phyloP scores from a whole-genome alignment of 2,888 invertebrate species.

The Willowsia nigromaculata region DNA sequence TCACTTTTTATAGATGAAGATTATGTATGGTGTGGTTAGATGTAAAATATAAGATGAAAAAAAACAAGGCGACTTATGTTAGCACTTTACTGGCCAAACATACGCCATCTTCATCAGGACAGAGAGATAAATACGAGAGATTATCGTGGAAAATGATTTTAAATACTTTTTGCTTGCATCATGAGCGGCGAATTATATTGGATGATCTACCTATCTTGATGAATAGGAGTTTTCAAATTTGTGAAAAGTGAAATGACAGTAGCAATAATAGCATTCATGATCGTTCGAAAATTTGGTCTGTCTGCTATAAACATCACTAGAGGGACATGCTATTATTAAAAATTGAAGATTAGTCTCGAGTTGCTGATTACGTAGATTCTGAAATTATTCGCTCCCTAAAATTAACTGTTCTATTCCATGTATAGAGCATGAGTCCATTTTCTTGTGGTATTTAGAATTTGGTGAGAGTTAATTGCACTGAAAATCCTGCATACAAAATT shows the following conservation, averaged over 20 bases:
- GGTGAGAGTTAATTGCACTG: constrained; percentile 38
- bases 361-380: background rate
- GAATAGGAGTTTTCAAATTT: background rate
- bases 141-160: background rate
- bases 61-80: constrained; percentile 17
- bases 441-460: constrained; percentile 2
- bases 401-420: too few relatives aligned
- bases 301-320: background rate
- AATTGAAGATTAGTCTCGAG: background rate
- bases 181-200: background rate
- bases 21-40: background rate
- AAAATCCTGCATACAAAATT: constrained; percentile 59
- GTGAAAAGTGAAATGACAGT: background rate
- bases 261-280: too few relatives aligned
- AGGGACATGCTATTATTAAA: background rate
- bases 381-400: too few relatives aligned
- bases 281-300: too few relatives aligned
- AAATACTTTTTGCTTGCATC: background rate
- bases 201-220: constrained; percentile 1
- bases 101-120: background rate
- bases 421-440: background rate
- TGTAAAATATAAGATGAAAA: background rate
- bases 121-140: background rate
- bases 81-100: background rate
- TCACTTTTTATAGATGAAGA: background rate